Evolutionary conservation across 2,113 vertebrate species (phyloP), one percentile per base, ranked within the genome.

Genomic region (Scolopax mira): DNA sequence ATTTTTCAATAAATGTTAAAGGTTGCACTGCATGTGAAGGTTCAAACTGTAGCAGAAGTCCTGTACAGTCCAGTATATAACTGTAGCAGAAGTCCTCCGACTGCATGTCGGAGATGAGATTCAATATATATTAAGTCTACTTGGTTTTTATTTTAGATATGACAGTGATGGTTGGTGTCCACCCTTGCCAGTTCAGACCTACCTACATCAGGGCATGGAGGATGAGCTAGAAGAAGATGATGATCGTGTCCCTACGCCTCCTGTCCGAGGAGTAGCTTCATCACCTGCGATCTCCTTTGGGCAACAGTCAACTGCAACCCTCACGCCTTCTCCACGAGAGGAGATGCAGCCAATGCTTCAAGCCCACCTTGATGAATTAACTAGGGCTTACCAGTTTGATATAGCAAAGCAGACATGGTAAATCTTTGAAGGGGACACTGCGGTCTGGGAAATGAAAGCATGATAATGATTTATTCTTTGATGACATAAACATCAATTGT

Each of bases 331-430:
- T 37, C 99, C 99, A 23, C 97, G 98, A 48, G 99, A 99, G 35
- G 99, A 99, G 96, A 99, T 99, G 98, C 99, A 99, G 93, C 99
- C 99, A 79, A 99, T 99, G 98, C 98, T 99, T 58, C 99, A 99
- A 72, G 98, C 99, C 80, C 99, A 99, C 95, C 98, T 99, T 77
- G 99, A 99, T 52, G 99, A 99, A 96, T 94, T 99, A 90, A 99
- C 99, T 31, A 98, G 99, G 84, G 99, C 99, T n/a, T 99, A 99
- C 97, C 99, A 99, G 96, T 98, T 99, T 96, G 99, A 99, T 95
- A 99, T 99, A 98, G 98, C 99, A 96, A 99, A 99, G 90, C 99
- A 99, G 97, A 96, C 99, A 97, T 99, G 99, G 99, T 99, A 98
- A 98, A 61, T 97, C 64, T 90, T 81, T 55, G 31, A 37, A 18